These are phyloP conservation scores for Cyrtorhinus lividipennis DNA, from an alignment of 1,140 invertebrate species.

Conservation along the genomic window DNA sequence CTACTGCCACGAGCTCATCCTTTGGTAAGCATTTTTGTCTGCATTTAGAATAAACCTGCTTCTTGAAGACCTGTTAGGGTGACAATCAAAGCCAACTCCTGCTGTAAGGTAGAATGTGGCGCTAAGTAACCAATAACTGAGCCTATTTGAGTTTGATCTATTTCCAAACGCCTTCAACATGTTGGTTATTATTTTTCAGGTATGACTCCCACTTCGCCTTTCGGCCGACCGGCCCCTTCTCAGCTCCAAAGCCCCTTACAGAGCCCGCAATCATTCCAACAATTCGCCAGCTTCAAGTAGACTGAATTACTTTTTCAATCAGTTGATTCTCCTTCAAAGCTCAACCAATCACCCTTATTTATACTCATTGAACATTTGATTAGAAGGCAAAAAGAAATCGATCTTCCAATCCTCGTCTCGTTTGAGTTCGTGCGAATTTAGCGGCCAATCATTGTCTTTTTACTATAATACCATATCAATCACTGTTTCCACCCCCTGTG, in stretches of 20 bases:
- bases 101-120: too few relatives aligned
- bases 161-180: too few relatives aligned
- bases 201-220: not conserved
- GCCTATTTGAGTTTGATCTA: too few relatives aligned
- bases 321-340: not conserved
- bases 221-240: not conserved
- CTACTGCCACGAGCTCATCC: not conserved
- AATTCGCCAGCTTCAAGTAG: constrained; percentile 5
- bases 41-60: too few relatives aligned
- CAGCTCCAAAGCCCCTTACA: not conserved
- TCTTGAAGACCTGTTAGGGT: not conserved
- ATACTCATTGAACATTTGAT: not conserved
- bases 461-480: not conserved
- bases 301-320: not conserved
- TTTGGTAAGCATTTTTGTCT: not conserved
- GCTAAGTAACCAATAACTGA: too few relatives aligned
- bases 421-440: not conserved
- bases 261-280: not conserved
- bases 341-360: not conserved
- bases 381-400: not conserved
- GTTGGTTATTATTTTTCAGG: too few relatives aligned
- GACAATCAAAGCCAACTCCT: too few relatives aligned
- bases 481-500: too few relatives aligned
- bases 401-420: not conserved
- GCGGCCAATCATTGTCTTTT: not conserved